Base-by-base conservation (phyloP, 1,140 invertebrate genomes). In the Cydia splendana region DNA sequence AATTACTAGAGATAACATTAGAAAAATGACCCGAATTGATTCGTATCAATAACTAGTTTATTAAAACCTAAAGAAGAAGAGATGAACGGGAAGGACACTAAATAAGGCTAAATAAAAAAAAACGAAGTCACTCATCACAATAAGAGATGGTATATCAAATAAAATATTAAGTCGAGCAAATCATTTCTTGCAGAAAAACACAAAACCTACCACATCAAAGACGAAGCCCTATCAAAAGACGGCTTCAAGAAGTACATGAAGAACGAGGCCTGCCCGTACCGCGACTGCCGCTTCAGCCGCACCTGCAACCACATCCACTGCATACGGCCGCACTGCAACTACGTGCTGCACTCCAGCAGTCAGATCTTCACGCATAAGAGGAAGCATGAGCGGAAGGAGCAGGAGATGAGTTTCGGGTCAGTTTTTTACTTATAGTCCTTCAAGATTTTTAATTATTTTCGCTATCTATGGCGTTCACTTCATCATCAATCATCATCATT, bases 221-320 rank as follows among this genome's bases (percentile, higher is more conserved):
- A 99, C 91, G 98, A 99, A 87, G 97, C 99, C 82, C 93, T 99
- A 45, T 97, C 97, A 12, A 96, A 98, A 80, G 99, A 99, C 89
- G 98, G 98, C 4, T 99, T 99, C 94, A 99, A 99, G 89, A 99
- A 99, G 91, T 99, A 99, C 88, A 98, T 99, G 96, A 99, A 99
- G 90, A 98, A 98, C 81, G 98, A 99, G 89, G 94, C 95, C 0
- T 99, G 99, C 87, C 96, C 96, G 0, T 99, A 98, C 91, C 95
- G 97, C 38, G 96, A 96, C 77, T 99, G 99, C 90, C 95, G 97
- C 65, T 99, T 99, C 92, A 99, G 98, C 3, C 95, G 97, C 53
- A 97, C 98, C 38, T 98, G 97, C 95, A 99, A 99, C 94, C 99
- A 99, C 93, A 99, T 99, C 76, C 99, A 99, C 93, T 99, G 99